phyloP scores from a whole-genome alignment of 1,140 invertebrate genomes.

The Hypothenemus hampei region DNA sequence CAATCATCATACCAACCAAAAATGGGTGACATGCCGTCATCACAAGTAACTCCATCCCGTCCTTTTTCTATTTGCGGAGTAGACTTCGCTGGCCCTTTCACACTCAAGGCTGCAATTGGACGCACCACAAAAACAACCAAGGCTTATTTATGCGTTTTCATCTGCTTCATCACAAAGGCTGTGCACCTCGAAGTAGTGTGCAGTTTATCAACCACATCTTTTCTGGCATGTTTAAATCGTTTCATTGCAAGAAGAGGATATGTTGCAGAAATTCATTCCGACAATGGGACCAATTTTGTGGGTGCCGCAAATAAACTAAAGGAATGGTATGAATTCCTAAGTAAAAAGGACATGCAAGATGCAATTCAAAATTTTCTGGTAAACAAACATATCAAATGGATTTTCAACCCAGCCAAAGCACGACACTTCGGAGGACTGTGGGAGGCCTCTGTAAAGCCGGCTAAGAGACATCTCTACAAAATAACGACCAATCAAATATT shows the following conservation, averaged over 20 bases:
- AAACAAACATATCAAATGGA: background rate
- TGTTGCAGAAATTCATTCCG: conserved; percentile 37
- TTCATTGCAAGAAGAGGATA: conserved; percentile 41
- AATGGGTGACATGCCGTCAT: conserved; percentile 41
- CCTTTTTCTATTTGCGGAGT: conserved; percentile 37
- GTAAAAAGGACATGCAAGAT: too few relatives aligned
- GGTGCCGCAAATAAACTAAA: conserved; percentile 24
- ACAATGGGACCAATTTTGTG: conserved; percentile 45
- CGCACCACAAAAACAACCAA: conserved; percentile 3
- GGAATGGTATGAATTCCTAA: background rate
- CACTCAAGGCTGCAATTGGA: conserved; percentile 28
- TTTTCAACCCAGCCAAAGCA: background rate
- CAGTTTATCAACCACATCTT: conserved; percentile 39
- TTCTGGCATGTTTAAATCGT: conserved; percentile 39
- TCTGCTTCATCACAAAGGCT: conserved; percentile 40
- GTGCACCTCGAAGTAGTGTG: conserved; percentile 45
- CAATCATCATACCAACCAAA: conserved; percentile 19
- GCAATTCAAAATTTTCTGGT: background rate
- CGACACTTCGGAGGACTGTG: background rate
- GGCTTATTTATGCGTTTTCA: conserved; percentile 1
- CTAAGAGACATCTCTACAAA: background rate
- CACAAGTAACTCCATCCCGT: conserved; percentile 29
- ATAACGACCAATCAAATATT: background rate
- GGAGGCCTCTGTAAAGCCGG: background rate
- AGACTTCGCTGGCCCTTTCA: conserved; percentile 40